Evolutionary conservation across 2,113 vertebrate genomes (phyloP), one percentile per base, ranked within the genome.

Genomic region (Hippocampus comes): DNA sequence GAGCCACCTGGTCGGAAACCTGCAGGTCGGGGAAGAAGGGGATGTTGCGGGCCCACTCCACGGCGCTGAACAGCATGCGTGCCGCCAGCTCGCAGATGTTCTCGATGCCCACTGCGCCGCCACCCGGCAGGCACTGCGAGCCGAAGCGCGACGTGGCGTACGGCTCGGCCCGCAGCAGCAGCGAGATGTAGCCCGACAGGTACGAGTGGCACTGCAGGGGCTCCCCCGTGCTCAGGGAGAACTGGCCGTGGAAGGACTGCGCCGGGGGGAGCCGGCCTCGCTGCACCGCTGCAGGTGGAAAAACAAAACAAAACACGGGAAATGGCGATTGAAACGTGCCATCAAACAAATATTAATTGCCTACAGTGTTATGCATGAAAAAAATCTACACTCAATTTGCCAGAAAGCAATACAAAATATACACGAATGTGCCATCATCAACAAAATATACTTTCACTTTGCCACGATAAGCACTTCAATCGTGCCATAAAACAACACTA

Each of bases 21-120:
- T 98, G 96, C 78, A 98, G 94, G 90, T 98, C 96, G 57, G 96
- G 96, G 92, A 98, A 98, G 93, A 98, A 98, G 65, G 96, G 96
- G 90, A 98, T 98, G 94, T 98, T 97, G 77, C 96, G 93, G 84
- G 96, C 96, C 96, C 96, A 98, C 91, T 98, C 96, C 89, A 98
- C 96, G 10, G 96, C 96, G 84, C 95, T 97, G 93, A 98, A 98
- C 73, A 98, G 95, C 94, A 98, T 95, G 89, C 96, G 91, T 43
- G 96, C 96, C 71, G 96, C 96, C 90, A 98, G 93, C 94, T 98
- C 96, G 79, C 96, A 98, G 94, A 98, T 98, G 94, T 98, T 98
- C 91, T 98, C 96, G 61, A 98, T 98, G 89, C 96, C 95, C 95
- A 97, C 95, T 91, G 97, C 92, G 93, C 96, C 98, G 91, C 95